phyloP scores from a whole-genome alignment of 2,113 vertebrate species.

The Archilochus colubris region DNA sequence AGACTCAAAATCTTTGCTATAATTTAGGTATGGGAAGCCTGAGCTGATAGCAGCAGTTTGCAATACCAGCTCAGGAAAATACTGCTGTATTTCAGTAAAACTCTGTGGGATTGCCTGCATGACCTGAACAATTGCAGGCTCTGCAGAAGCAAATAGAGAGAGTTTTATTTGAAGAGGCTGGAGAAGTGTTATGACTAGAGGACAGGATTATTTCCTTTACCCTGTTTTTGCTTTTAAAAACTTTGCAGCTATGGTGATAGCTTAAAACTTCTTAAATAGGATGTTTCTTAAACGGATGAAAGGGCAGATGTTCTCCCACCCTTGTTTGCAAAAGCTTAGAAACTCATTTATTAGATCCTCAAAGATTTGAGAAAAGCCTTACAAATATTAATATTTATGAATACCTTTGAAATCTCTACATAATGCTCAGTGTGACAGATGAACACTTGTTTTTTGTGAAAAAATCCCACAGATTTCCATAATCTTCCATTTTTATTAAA shows the following conservation, averaged over 20 bases:
- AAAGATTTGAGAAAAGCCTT: slow-evolving; percentile 25
- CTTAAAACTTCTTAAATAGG: background rate
- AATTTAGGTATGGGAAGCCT: background rate
- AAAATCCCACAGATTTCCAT: background rate
- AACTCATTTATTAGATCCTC: slow-evolving; percentile 38
- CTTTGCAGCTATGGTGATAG: background rate
- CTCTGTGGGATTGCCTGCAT: background rate
- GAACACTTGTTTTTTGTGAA: background rate
- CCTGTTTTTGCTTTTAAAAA: slow-evolving; percentile 22
- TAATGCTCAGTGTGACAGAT: slow-evolving; percentile 2
- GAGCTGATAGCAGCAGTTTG: background rate
- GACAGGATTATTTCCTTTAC: background rate
- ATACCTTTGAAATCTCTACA: slow-evolving; percentile 49
- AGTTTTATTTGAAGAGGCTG: background rate
- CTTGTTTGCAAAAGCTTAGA: slow-evolving; percentile 51
- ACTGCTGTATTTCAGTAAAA: background rate
- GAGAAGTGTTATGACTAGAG: background rate
- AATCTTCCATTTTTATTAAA: slow-evolving; percentile 40
- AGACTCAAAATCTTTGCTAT: background rate
- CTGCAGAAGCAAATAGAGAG: background rate
- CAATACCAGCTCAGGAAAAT: background rate
- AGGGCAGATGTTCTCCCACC: slow-evolving; percentile 6
- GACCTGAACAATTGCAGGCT: background rate
- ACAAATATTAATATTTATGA: slow-evolving; percentile 37
- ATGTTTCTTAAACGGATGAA: background rate